Base-by-base conservation (phyloP, 2,888 invertebrate species). In the Rhagonycha lutea region DNA sequence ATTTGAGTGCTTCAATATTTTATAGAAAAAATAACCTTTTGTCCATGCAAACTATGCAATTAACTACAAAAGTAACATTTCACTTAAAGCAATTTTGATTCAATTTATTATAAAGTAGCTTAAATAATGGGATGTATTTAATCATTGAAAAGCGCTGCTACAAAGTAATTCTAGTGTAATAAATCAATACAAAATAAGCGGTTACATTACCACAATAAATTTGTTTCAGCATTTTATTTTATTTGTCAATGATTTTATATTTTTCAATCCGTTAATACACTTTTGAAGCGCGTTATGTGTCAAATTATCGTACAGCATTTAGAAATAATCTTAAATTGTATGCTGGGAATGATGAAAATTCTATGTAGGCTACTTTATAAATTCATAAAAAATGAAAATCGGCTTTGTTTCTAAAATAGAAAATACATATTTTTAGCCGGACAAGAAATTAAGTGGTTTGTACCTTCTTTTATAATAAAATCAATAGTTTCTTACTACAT, bases 181-280 rank as follows among this genome's bases (percentile, higher is more conserved):
- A 65, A 65, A 65, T 65, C 63, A 26, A 65, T 65, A 65, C 24
- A 26, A 65, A 65, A 65, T 65, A 65, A 65, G 63, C 63, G 63
- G 63, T 65, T 65, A 65, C 63, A 65, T 65, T 65, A 65, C 63
- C 26, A 18, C 63, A n/a, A 23, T 65, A 65, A 65, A 65, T 65
- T 26, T 65, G 63, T 26, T 24, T 65, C 26, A 10, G 26, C 63
- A 10, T 24, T 65, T 65, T 65, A 65, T 65, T 24, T 24, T 65
- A 65, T 18, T 47, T 65, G 63, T 24, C 63, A 65, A 10, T 65
- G 26, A 65, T 65, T 23, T n/a, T 26, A 65, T 26, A 65, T 26
- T 65, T 65, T 26, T 65, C 24, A 24, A 65, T 65, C 23, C 63
- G 63, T 62, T 62, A 23, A 47, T 47, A 47, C 47, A n/a, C 12